phyloP scores from a whole-genome alignment of 2,888 invertebrate genomes.

The Perizoma affinitatum region DNA sequence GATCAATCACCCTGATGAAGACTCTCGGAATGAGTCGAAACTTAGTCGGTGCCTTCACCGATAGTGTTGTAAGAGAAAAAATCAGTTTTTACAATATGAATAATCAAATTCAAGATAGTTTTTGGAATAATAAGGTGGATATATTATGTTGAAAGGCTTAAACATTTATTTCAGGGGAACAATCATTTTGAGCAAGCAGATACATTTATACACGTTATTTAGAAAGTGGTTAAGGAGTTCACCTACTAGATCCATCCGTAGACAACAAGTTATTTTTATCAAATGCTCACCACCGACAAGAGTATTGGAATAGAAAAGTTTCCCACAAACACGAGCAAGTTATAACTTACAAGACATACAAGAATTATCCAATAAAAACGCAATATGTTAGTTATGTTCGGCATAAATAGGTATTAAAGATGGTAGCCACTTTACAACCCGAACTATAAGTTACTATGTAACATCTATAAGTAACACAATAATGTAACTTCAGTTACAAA shows the following conservation, averaged over 20 bases:
- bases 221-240: conserved; percentile 6
- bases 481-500: not conserved
- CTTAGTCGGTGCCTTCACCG: too few relatives aligned
- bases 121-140: conserved; percentile 78
- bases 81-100: too few relatives aligned
- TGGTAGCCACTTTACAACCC: not conserved
- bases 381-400: too few relatives aligned
- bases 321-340: too few relatives aligned
- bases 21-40: too few relatives aligned
- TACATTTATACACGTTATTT: conserved; percentile 16
- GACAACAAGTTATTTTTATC: not conserved
- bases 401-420: not conserved
- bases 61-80: too few relatives aligned
- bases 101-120: conserved; percentile 70
- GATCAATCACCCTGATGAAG: too few relatives aligned
- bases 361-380: too few relatives aligned
- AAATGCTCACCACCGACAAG: too few relatives aligned
- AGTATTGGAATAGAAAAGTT: too few relatives aligned
- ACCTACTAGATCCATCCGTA: conserved; percentile 8
- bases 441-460: not conserved
- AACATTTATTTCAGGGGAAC: conserved; percentile 50
- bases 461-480: too few relatives aligned
- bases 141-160: conserved; percentile 39
- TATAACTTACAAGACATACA: too few relatives aligned
- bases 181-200: conserved; percentile 72